Evolutionary conservation across 2,888 invertebrate genomes (phyloP).

Genomic region (Blera fallax): DNA sequence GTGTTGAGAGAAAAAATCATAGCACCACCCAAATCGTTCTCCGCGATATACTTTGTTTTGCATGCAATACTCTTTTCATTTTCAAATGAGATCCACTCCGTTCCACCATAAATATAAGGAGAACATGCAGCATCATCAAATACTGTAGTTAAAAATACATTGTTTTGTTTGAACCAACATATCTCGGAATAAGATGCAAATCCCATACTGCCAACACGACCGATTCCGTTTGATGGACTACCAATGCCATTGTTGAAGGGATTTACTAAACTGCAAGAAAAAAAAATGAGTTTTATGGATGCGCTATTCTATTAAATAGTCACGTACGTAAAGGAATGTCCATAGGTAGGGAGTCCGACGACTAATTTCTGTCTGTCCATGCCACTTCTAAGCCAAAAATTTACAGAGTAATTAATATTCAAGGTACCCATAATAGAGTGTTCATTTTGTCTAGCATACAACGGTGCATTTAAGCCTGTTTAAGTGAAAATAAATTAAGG

Average conservation of each 20-base stretch:
- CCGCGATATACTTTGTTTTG: slow-evolving; percentile 86
- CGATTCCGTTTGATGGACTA: slow-evolving; percentile 88
- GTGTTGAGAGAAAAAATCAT: slow-evolving; percentile 93
- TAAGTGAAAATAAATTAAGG: neutral
- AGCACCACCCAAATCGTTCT: slow-evolving; percentile 87
- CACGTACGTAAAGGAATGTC: slow-evolving; percentile 88
- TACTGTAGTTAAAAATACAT: slow-evolving; percentile 82
- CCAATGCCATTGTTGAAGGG: slow-evolving; percentile 85
- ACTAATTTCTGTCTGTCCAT: slow-evolving; percentile 90
- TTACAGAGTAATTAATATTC: slow-evolving; percentile 91
- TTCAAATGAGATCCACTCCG: slow-evolving; percentile 94
- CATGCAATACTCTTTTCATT: slow-evolving; percentile 86
- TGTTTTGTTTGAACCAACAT: slow-evolving; percentile 85
- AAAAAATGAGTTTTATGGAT: neutral
- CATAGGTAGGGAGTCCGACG: slow-evolving; percentile 94
- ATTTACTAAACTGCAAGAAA: slow-evolving; percentile 84
- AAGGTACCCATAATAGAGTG: slow-evolving; percentile 86
- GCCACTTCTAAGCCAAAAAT: slow-evolving; percentile 89
- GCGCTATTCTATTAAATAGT: neutral
- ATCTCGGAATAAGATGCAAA: slow-evolving; percentile 88
- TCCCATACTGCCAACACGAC: slow-evolving; percentile 86
- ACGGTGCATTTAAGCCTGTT: slow-evolving; percentile 89
- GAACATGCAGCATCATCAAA: slow-evolving; percentile 88
- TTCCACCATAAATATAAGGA: slow-evolving; percentile 87
- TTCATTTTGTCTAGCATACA: slow-evolving; percentile 86